Evolutionary conservation across 2,113 vertebrate genomes (phyloP), one percentile per base, ranked within the genome.

Genomic region (Chaenogobius annularis): DNA sequence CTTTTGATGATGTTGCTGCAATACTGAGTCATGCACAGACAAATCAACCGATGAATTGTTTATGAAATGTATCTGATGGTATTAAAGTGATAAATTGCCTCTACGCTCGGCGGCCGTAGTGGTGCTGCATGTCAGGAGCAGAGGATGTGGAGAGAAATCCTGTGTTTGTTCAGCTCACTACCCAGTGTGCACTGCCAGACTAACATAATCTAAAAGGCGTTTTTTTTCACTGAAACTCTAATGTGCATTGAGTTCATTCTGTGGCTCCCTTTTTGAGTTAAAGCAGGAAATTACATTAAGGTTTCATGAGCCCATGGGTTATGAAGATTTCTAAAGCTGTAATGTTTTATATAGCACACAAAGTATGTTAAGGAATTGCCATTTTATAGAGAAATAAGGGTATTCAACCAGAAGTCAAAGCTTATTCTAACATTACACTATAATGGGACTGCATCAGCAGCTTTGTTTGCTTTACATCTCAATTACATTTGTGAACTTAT

Each of bases 31-130:
- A 64, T 78, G 10, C 43, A 75, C 43, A 79, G 80, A 85, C 82
- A 87, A 86, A 87, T 89, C 75, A 79, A 52, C 52, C 65, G 73
- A 73, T 83, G 74, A 74, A 87, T 83, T 85, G 83, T 82, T 87
- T 76, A 84, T 90, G 73, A 81, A 89, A 87, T 73, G 43, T 78
- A 83, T 85, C 82, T 83, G 83, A 81, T 87, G 76, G 66, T 68
- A 84, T 81, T 87, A 80, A 83, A 80, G 74, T 75, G 85, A 89
- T 86, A 81, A 84, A 89, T 77, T 84, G 72, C 77, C 37, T 75
- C 72, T 78, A 72, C 66, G 84, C 77, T 80, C 75, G 69, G 72
- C 19, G 23, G 40, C 7, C 5, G 70, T 74, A 35, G 81, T 80
- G 61, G 62, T 71, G 48, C 68, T 14, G 31, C 20, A 48, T 68